Conservation (phyloP, 1,140 invertebrate species). For the Plutomurus gul region DNA sequence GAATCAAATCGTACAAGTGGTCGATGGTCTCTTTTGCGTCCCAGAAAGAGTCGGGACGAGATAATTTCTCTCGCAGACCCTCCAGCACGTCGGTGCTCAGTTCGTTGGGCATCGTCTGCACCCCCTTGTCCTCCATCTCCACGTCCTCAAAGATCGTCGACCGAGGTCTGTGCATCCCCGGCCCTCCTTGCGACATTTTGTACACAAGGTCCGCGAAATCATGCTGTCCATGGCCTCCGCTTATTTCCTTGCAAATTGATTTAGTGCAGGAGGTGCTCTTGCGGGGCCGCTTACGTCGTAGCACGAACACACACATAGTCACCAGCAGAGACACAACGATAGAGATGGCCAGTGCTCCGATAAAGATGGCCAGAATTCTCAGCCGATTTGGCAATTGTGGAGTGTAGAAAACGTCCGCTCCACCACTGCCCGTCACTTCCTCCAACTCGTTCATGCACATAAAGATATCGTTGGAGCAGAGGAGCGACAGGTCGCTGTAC, state of each 20-base stretch:
- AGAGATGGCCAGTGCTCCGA: slow-evolving; percentile 43
- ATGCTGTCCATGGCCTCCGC: not conserved
- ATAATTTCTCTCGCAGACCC: slow-evolving; percentile 69
- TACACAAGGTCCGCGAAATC: slow-evolving; percentile 9
- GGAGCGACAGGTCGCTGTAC: not conserved
- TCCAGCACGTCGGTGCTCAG: slow-evolving; percentile 73
- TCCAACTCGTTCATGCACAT: slow-evolving; percentile 46
- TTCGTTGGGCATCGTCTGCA: slow-evolving; percentile 74
- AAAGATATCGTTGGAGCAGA: slow-evolving; percentile 38
- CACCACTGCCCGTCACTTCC: not conserved
- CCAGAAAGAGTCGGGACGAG: slow-evolving; percentile 72
- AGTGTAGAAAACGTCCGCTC: not conserved
- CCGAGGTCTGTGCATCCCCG: slow-evolving; percentile 28
- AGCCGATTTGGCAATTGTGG: slow-evolving; percentile 43
- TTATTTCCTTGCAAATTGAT: not conserved
- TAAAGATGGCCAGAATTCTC: slow-evolving; percentile 47
- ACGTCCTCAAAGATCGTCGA: slow-evolving; percentile 49
- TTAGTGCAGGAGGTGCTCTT: not conserved
- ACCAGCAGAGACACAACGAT: slow-evolving; percentile 45
- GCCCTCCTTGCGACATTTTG: slow-evolving; percentile 4
- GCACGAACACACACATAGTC: slow-evolving; percentile 47
- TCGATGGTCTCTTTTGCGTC: slow-evolving; percentile 78
- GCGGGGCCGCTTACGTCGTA: slow-evolving; percentile 31
- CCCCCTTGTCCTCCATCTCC: slow-evolving; percentile 66
- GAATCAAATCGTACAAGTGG: slow-evolving; percentile 75